phyloP scores from a whole-genome alignment of 2,888 invertebrate species.

The Tribolium freemani region DNA sequence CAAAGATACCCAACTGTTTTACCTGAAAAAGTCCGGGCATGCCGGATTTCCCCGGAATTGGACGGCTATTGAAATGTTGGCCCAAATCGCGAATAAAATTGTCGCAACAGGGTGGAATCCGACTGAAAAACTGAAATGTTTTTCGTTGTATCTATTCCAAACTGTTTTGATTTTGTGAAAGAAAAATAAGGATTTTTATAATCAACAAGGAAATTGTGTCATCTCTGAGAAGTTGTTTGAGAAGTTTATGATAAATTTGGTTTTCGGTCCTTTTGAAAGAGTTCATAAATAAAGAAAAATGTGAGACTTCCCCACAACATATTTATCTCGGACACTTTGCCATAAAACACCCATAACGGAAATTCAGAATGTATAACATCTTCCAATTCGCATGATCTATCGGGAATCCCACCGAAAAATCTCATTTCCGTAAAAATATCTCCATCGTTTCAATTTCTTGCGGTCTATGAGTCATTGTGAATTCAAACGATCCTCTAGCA shows the following conservation, averaged over 20 bases:
- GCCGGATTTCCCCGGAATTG: slow-evolving; percentile 11
- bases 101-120: too few species aligned
- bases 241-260: background rate
- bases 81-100: background rate
- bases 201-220: too few species aligned
- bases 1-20: background rate
- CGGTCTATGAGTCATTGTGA: slow-evolving; percentile 35
- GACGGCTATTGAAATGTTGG: slow-evolving; percentile 25
- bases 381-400: slow-evolving; percentile 32
- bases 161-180: too few species aligned
- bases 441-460: slow-evolving; percentile 22
- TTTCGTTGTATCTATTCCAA: too few species aligned
- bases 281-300: background rate
- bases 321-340: slow-evolving; percentile 26
- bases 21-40: background rate
- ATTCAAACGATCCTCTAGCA: slow-evolving; percentile 29
- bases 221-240: background rate
- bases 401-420: slow-evolving; percentile 36
- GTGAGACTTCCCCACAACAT: slow-evolving; percentile 1
- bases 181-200: too few species aligned
- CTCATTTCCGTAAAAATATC: slow-evolving; percentile 26
- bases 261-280: background rate
- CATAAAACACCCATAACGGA: slow-evolving; percentile 32
- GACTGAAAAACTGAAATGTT: too few species aligned
- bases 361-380: slow-evolving; percentile 32